Percentiles rank a stretch among this genome's conserved stretches.
Evolutionary conservation across 2,797 vertebrate genomes (phyloP).

Genomic region (Australoheros facetus): DNA sequence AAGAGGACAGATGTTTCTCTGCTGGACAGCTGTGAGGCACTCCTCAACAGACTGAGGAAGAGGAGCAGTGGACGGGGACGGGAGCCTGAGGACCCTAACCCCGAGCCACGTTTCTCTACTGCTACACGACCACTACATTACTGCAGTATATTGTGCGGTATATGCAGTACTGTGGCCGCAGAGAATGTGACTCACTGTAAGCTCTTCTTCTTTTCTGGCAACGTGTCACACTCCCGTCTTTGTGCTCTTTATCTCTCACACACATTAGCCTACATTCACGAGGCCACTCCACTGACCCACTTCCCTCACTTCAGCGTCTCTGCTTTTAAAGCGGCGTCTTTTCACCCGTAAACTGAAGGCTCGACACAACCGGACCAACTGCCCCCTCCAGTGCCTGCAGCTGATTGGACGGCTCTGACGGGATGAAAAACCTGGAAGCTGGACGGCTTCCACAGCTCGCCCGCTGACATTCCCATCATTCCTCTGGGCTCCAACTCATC

Average conservation of each 20-base stretch:
- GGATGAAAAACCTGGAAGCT: background rate
- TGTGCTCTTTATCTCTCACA: background rate
- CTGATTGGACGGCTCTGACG: background rate
- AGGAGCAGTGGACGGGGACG: too few species aligned
- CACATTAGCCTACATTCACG: conserved; percentile 1
- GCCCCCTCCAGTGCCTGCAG: background rate
- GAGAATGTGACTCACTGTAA: too few species aligned
- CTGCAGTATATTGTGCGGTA: too few species aligned
- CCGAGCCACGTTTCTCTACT: too few species aligned
- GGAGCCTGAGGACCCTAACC: too few species aligned
- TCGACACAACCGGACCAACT: conserved; percentile 10
- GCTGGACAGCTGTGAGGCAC: too few species aligned
- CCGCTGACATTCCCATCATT: conserved; percentile 40
- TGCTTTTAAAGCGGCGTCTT: too few species aligned
- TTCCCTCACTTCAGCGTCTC: conserved; percentile 3
- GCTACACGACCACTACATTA: too few species aligned
- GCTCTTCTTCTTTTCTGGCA: background rate
- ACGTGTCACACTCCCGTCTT: background rate
- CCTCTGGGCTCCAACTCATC: background rate
- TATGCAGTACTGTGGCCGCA: background rate
- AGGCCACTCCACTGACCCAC: conserved; percentile 33
- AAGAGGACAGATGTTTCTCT: too few species aligned
- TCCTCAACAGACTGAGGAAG: too few species aligned
- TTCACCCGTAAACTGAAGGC: background rate
- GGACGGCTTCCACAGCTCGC: background rate